Base-by-base conservation (phyloP, 2,113 vertebrate species). In the Chrysochloris asiatica region DNA sequence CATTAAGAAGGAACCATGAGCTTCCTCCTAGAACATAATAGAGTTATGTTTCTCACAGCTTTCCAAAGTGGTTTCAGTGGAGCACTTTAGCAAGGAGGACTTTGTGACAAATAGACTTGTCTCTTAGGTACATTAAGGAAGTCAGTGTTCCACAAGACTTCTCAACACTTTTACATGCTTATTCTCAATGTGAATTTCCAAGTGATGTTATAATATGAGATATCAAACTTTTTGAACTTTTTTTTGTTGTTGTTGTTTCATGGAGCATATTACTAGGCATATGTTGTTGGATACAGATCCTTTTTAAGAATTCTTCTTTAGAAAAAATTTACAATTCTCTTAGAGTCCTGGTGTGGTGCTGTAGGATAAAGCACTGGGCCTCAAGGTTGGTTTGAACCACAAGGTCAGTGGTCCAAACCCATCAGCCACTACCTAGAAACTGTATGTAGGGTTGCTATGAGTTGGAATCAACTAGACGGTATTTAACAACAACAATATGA, bases 261-360 rank as follows among this genome's bases (percentile, higher is more conserved):
- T 47, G 71, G n/a, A 76, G 54, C n/a, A 36, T 72, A 33, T 85
- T 76, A 14, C 65, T n/a, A 28, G 82, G 41, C 7, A 19, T 3
- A 24, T 79, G 71, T 28, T 24, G 38, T 17, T 43, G 26, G 41
- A 43, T 36, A n/a, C n/a, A n/a, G 8, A 75, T 76, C 12, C 59
- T 88, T 79, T 50, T 90, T 86, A 65, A 72, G 36, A 30, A 83
- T 79, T 90, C 10, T 82, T 26, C 45, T 78, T 67, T 28, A 73
- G 80, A 65, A 10, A 48, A 38, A 36, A 54, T 41, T 86, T n/a
- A n/a, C n/a, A n/a, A n/a, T n/a, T n/a, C n/a, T n/a, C n/a, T n/a
- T n/a, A n/a, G n/a, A n/a, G n/a, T n/a, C n/a, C n/a, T n/a, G n/a
- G n/a, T n/a, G n/a, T n/a, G n/a, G n/a, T n/a, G n/a, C n/a, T n/a